Evolutionary conservation across 2,113 vertebrate species (phyloP), one percentile per base, ranked within the genome.

Genomic region (Chitala chitala): DNA sequence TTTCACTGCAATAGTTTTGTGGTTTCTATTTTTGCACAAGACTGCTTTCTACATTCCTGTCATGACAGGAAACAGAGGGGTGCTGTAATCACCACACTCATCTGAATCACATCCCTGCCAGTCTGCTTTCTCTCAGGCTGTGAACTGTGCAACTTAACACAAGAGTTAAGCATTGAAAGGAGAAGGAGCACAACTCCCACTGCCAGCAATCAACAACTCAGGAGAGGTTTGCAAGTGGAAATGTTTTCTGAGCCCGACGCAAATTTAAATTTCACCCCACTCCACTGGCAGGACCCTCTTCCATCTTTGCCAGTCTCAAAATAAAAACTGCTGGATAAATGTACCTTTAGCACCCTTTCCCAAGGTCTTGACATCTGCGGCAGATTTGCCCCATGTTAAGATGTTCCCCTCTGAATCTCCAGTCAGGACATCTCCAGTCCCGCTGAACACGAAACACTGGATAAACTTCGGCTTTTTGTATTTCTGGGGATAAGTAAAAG

Each of bases 391-490:
- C 95, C 95, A 96, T 0, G 93, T 94, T 48, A 96, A 87, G 83
- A 96, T 96, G 86, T 94, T 94, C 1, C 95, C 95, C 55, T 96
- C 95, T 0, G 95, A 96, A 82, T 96, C 95, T 8, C 95, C 95
- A 0, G 94, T 96, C 58, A 96, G 86, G 76, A 96, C 94, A 3
- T 94, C 92, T 20, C 93, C 93, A 0, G 91, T 93, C 2, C 90
- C 86, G n/a, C 94, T 91, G 75, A 96, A 95, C 29, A 94, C 87
- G 69, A 96, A 94, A 80, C 95, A 96, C 82, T 94, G 92, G 85
- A 96, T 92, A 77, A 94, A 96, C 82, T 95, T 95, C 70, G 95
- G 95, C 82, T 96, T 96, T 86, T 96, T 96, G 87, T 94, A 96
- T 89, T 94, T 96, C 94, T 96, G 48, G 53, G 20, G 42, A 70